Base-by-base conservation (phyloP, 2,888 invertebrate genomes). In the Orthosia gothica region DNA sequence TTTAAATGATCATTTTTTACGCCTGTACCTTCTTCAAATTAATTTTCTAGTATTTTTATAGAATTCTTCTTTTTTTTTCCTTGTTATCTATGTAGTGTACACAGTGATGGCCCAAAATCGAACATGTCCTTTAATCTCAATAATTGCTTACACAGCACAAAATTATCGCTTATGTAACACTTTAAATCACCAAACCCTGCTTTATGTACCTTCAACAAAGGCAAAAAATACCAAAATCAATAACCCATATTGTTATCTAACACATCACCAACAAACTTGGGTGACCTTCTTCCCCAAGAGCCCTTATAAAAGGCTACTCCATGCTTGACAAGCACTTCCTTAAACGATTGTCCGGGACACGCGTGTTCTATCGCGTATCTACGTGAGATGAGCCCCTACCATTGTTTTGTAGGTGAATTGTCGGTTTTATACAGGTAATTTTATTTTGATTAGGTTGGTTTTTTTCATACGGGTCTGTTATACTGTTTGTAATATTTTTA, bases 321-420 rank as follows among this genome's bases (percentile, higher is more conserved):
- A 90, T 86, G 72, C 78, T 89, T 76, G 57, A 59, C 63, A 74
- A 87, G 89, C 89, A 66, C 84, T 87, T 89, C 80, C 90, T 90
- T 90, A 86, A 89, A 87, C 82, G 89, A 86, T 91, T 90, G 93
- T 91, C 90, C 85, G 83, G 86, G 90, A 91, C 94, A 95, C 93
- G 93, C 95, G 95, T 95, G 95, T 92, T 91, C 91, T 95, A 95
- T 94, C 94, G 90, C 91, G 87, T 90, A 93, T 95, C 95, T 86
- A 62, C 69, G 65, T 58, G 76, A 70, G 72, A 76, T 69, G 70
- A 70, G 61, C 76, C 84, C 84, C 74, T 88, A 88, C 89, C 65
- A 80, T 73, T 76, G 80, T 76, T 65, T 20, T 57, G 23, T 49
- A 1, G 16, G 13, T 9, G 57, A 16, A 26, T 80, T 73, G 18